These are phyloP conservation scores for Helicoverpa armigera DNA, from an alignment of 1,140 invertebrate species.

Conservation along the genomic window DNA sequence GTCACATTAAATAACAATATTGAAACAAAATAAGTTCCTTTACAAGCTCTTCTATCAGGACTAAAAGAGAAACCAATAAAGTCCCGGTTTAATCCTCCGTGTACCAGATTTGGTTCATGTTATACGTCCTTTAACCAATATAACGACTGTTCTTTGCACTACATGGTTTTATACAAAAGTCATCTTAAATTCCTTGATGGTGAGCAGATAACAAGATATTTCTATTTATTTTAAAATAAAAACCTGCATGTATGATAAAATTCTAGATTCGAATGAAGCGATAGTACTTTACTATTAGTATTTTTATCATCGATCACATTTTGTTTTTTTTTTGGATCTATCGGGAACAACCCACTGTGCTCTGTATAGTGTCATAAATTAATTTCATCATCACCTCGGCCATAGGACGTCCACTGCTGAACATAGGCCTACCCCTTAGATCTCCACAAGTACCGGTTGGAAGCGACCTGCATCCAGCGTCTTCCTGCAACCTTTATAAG, in stretches of 20 bases:
- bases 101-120: conserved; percentile 32
- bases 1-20: neutral
- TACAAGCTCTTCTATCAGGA: neutral
- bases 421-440: no score
- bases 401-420: no score
- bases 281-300: neutral
- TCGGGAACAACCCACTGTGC: no score
- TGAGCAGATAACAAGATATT: conserved; percentile 1
- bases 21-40: conserved; percentile 4
- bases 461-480: no score
- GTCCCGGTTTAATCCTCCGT: conserved; percentile 6
- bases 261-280: no score
- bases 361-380: no score
- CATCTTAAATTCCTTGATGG: neutral
- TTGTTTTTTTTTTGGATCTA: neutral
- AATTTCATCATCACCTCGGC: no score
- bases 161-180: conserved; percentile 22
- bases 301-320: neutral
- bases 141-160: conserved; percentile 30
- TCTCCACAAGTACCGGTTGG: no score
- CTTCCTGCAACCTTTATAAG: no score
- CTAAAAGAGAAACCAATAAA: conserved; percentile 28
- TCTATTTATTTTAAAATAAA: neutral
- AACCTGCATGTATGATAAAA: neutral
- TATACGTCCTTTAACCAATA: conserved; percentile 24